Evolutionary conservation across 2,797 vertebrate genomes (phyloP).

Genomic region (Typhlichthys subterraneus): DNA sequence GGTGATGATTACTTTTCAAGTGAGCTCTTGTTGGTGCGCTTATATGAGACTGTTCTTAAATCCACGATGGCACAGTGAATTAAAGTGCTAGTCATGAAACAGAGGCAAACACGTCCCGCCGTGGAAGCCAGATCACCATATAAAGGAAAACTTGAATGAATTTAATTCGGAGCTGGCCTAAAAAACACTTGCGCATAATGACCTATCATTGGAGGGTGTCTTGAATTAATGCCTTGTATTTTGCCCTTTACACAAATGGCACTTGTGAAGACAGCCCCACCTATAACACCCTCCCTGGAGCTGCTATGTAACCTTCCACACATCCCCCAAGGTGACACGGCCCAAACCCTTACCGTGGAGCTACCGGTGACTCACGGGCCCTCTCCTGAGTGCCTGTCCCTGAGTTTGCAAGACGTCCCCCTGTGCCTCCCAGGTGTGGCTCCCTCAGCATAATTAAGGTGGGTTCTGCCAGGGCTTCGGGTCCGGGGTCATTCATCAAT

Average conservation of each 20-base stretch:
- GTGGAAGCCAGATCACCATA: constrained; percentile 33
- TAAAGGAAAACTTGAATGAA: constrained; percentile 40
- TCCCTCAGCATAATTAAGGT: constrained; percentile 81
- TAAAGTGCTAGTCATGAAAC: constrained; percentile 57
- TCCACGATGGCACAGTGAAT: constrained; percentile 52
- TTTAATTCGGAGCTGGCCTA: constrained; percentile 48
- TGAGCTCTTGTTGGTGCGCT: constrained; percentile 64
- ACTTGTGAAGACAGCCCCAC: constrained; percentile 45
- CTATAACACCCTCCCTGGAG: constrained; percentile 50
- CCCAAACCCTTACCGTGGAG: constrained; percentile 24
- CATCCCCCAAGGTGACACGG: constrained; percentile 36
- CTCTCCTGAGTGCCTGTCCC: constrained; percentile 49
- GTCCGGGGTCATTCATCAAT: constrained; percentile 80
- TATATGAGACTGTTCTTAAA: constrained; percentile 67
- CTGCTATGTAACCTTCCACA: constrained; percentile 38
- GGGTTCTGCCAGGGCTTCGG: constrained; percentile 77
- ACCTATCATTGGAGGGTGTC: constrained; percentile 51
- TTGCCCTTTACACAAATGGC: constrained; percentile 60
- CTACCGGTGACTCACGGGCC: constrained; percentile 35
- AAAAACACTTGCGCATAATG: constrained; percentile 62
- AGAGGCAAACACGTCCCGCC: constrained; percentile 47
- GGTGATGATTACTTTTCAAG: constrained; percentile 14
- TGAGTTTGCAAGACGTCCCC: constrained; percentile 64
- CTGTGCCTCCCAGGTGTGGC: constrained; percentile 69
- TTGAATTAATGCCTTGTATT: constrained; percentile 63